These are phyloP conservation scores for Erythrocercus mccallii DNA, from an alignment of 2,113 vertebrate genomes.

Conservation along the genomic window DNA sequence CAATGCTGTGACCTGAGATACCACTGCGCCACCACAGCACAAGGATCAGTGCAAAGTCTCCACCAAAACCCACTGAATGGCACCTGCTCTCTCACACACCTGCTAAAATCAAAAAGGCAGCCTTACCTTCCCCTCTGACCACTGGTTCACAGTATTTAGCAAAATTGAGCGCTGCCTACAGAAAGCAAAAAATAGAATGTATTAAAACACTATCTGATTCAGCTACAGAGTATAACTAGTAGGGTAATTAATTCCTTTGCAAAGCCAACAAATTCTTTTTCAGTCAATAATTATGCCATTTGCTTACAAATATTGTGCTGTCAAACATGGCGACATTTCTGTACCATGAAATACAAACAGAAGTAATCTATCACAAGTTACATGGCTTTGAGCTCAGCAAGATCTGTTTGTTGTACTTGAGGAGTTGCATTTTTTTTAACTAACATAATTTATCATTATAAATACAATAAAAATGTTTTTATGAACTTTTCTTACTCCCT, in stretches of 20 bases:
- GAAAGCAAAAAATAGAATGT: not conserved
- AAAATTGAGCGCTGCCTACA: constrained; percentile 92
- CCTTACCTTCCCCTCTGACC: constrained; percentile 89
- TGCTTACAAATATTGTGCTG: not conserved
- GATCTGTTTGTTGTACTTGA: not conserved
- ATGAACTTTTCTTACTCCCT: not conserved
- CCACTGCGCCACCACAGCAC: not conserved
- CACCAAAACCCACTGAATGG: not conserved
- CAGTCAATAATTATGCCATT: not conserved
- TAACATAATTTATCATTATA: not conserved
- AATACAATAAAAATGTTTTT: not conserved
- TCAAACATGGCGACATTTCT: not conserved
- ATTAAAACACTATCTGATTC: not conserved
- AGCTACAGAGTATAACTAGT: not conserved
- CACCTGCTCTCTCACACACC: not conserved
- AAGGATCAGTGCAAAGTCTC: not conserved
- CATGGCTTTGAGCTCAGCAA: not conserved
- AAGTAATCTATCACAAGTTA: not conserved
- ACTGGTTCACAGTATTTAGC: constrained; percentile 93
- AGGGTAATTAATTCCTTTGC: not conserved
- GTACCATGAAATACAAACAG: not conserved
- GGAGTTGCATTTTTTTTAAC: not conserved
- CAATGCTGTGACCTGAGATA: not conserved
- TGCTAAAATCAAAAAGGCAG: not conserved
- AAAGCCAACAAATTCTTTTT: not conserved